Evolutionary conservation across 1,140 invertebrate species (phyloP).

Genomic region (Heliconius hewitsoni): DNA sequence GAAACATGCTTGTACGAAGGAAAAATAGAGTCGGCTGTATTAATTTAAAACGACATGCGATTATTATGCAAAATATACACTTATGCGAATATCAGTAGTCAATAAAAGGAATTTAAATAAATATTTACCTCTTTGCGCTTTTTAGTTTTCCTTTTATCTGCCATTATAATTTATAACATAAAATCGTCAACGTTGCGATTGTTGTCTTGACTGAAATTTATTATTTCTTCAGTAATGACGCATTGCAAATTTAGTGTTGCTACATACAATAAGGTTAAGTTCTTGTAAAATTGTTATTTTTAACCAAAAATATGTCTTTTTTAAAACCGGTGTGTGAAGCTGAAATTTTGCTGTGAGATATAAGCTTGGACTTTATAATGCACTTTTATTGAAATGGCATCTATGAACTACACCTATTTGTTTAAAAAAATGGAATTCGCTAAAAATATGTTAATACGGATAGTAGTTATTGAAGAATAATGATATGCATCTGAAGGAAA

Average conservation of each 20-base stretch:
- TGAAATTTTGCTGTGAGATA: too few relatives aligned
- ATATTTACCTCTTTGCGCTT: constrained; percentile 88
- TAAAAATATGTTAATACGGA: too few relatives aligned
- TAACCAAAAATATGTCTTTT: too few relatives aligned
- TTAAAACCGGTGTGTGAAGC: too few relatives aligned
- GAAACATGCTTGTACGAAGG: constrained; percentile 4
- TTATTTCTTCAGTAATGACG: constrained; percentile 45
- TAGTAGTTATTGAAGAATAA: too few relatives aligned
- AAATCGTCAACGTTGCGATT: constrained; percentile 68
- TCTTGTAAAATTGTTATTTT: too few relatives aligned
- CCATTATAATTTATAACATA: constrained; percentile 82
- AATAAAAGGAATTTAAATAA: constrained; percentile 26
- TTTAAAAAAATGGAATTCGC: too few relatives aligned
- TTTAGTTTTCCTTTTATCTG: constrained; percentile 88
- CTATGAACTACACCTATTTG: too few relatives aligned
- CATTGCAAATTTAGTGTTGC: constrained; percentile 37
- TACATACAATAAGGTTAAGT: not conserved
- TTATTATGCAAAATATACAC: not conserved
- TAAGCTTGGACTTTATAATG: too few relatives aligned
- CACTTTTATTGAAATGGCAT: too few relatives aligned
- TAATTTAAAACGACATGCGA: not conserved
- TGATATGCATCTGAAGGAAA: too few relatives aligned
- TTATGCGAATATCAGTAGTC: not conserved
- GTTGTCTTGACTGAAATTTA: constrained; percentile 46
- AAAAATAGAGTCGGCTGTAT: constrained; percentile 18